Evolutionary conservation across 2,113 vertebrate species (phyloP), one percentile per base, ranked within the genome.

Genomic region (Sapajus apella): DNA sequence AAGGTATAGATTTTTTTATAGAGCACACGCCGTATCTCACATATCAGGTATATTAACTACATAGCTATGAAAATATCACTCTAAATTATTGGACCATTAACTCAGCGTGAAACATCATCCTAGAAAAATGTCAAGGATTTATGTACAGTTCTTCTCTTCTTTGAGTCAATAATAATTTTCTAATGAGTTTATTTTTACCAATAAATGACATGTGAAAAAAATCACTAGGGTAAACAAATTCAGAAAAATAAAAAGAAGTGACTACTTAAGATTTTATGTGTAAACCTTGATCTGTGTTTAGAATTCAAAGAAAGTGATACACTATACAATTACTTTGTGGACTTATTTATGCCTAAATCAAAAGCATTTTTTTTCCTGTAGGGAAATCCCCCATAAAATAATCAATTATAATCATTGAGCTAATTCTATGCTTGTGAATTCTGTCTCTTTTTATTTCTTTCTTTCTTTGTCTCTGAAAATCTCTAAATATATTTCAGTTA

Each of bases 101-200:
- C 70, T 73, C 95, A 86, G 58, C 95, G 90, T 91, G 83, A 94
- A 94, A 76, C 85, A 72, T 32, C 94, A 88, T 86, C 8, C 5
- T 17, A 45, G 23, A 87, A 91, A 75, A 5, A 87, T 90, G 47
- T 77, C 73, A 86, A 73, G 7, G 18, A 80, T 91, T 94, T 81
- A 50, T 76, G 30, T 68, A 61, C 45, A 72, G 86, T 95, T 95
- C 30, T 77, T 12, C 82, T 87, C 14, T 45, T 70, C 21, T 96
- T 90, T 21, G 77, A 76, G n/a, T 94, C 77, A 80, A 79, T 79
- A 90, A 68, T 55, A 81, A 79, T 88, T 94, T 89, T 64, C 40
- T 94, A 75, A 79, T 89, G 37, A 89, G 85, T 58, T 90, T 50
- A 95, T 61, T 95, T 96, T 94, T 58, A 94, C 86, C n/a, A 79